A percentile compares a stretch with the other conserved stretches of the same genome.
These are phyloP conservation scores for Procambarus virginalis DNA, from an alignment of 1,140 invertebrate genomes.

Conservation along the genomic window DNA sequence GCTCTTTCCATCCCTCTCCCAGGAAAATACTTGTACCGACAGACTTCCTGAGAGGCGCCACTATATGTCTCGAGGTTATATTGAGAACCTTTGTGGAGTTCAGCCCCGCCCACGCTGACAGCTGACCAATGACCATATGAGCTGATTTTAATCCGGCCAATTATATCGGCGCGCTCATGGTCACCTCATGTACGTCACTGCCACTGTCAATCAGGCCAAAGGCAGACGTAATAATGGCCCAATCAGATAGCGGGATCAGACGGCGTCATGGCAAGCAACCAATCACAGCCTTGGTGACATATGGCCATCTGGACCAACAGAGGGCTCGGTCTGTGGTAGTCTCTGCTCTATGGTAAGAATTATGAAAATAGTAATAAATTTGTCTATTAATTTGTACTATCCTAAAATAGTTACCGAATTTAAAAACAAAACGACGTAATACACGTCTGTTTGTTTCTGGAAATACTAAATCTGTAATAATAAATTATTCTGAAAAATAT, in stretches of 20 bases:
- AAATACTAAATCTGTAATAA: neutral
- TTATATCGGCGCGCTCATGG: slow-evolving; percentile 26
- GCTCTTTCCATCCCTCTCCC: neutral
- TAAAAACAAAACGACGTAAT: neutral
- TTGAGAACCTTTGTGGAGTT: neutral
- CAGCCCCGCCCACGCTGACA: neutral
- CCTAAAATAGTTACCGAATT: neutral
- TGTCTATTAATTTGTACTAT: neutral
- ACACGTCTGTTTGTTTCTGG: neutral
- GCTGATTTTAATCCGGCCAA: slow-evolving; percentile 47
- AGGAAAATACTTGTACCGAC: neutral
- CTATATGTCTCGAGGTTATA: slow-evolving; percentile 5
- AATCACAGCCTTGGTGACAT: slow-evolving; percentile 31
- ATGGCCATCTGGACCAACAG: slow-evolving; percentile 5
- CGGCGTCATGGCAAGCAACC: slow-evolving; percentile 16
- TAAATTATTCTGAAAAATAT: neutral
- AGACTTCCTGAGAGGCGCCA: neutral
- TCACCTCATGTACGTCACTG: slow-evolving; percentile 31
- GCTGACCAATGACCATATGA: slow-evolving; percentile 27
- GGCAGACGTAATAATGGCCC: slow-evolving; percentile 38
- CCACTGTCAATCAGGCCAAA: slow-evolving; percentile 36
- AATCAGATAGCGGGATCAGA: slow-evolving; percentile 38
- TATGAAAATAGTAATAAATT: neutral
- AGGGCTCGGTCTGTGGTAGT: neutral
- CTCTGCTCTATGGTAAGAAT: neutral